Evolutionary conservation across 2,113 vertebrate genomes (phyloP), one percentile per base, ranked within the genome.

Genomic region (Zosterops hypoxanthus): DNA sequence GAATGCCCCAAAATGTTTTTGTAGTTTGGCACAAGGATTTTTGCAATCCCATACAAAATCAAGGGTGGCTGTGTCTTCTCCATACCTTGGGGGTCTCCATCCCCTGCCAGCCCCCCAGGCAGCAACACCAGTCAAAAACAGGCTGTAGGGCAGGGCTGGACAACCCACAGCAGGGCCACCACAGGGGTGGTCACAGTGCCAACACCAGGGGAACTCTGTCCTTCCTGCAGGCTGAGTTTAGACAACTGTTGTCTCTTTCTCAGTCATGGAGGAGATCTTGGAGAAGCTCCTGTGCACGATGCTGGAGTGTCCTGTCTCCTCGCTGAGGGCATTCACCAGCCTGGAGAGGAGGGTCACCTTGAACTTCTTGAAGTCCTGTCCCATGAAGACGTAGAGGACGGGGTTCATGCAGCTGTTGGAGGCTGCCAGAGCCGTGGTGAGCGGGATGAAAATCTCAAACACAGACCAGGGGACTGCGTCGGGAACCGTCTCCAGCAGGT

Each of bases 341-440:
- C 98, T 95, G 68, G 98, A 98, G 12, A 98, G 91, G 44, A 98
- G 56, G 41, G 97, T 91, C 46, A 98, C 89, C 90, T 98, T 98
- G 76, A 98, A 98, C 94, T 98, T 98, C 97, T 98, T 99, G 83
- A 99, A 99, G 95, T 99, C 99, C 29, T 99, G 99, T 11, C 99
- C 99, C 99, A 99, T 99, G 98, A 99, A 99, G 63, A 99, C 99
- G 0, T 99, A 99, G 55, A 99, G 95, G 31, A 99, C 97, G 1
- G 99, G 99, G 94, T 99, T 99, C 97, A 99, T 98, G 94, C 99
- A 99, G 95, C 99, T 99, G 97, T 99, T 99, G 56, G 99, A 98
- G 1, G 98, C 97, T 1, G 99, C 99, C 0, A 99, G 29, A 0
- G 97, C 97, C 0, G 96, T 98, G 88, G 97, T 97, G 46, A 98